Base-by-base conservation (phyloP, 1,140 invertebrate genomes). In the Oedothorax gibbosus region DNA sequence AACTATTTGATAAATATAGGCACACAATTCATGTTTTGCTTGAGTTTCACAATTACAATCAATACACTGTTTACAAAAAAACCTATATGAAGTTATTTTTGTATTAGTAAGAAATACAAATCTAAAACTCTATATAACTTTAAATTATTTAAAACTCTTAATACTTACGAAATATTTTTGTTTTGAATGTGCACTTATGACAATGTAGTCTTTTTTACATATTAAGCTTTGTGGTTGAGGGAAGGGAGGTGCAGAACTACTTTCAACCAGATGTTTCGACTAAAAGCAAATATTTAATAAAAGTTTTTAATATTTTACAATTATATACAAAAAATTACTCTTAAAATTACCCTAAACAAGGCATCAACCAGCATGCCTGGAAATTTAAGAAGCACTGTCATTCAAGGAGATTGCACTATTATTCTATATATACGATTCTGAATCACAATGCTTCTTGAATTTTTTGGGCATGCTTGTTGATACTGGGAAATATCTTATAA, bases 121-220 rank as follows among this genome's bases (percentile, higher is more conserved):
- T 68, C n/a, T 35, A 1, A 68, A 68, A 15, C 3, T 35, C 2
- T 35, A 35, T 35, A 35, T 5, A 35, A 68, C 3, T 15, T 12
- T 18, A 9, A 15, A 20, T 68, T 18, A 20, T 15, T 15, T 20
- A 4, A 68, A 60, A 60, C 12, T 14, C n/a, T 60, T 60, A 10
- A 18, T 18, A 77, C 75, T 77, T 65, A 77, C 75, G 20, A 77
- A 77, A 12, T 50, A 7, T 77, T 64, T 77, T 77, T 77, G 75
- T 11, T 64, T 12, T 12, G 57, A 51, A n/a, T 77, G 75, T 9
- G 75, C 75, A 64, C 75, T 77, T 50, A 77, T 77, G 21, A 77
- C 60, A 51, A 77, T 51, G 54, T 21, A 14, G 65, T 35, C 11
- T 20, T 77, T 77, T 20, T 9, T 65, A n/a, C 20, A 10, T 12